Evolutionary conservation across 2,888 invertebrate species (phyloP).

Genomic region (Scaptomyza reducta): DNA sequence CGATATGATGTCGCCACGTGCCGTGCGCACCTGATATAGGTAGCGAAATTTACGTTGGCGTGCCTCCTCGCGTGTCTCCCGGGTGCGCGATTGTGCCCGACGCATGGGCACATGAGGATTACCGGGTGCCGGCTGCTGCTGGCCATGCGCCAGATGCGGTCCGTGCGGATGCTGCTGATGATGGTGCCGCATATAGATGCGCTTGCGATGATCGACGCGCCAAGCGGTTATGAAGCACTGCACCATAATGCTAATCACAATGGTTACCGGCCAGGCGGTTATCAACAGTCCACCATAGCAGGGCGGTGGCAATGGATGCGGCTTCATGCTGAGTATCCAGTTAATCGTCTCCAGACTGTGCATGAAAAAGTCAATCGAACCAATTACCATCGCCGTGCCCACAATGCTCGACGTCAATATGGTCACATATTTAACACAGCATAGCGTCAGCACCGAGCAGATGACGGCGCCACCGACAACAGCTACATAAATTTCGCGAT

Average conservation of each 20-base stretch:
- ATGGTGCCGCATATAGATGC: conserved; percentile 78
- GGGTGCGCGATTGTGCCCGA: conserved; percentile 86
- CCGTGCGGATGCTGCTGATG: conserved; percentile 53
- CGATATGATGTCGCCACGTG: conserved; percentile 95
- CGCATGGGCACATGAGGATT: conserved; percentile 62
- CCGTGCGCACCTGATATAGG: conserved; percentile 94
- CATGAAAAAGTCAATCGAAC: conserved; percentile 84
- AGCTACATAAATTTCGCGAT: conserved; percentile 84
- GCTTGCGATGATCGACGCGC: conserved; percentile 84
- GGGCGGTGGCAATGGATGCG: conserved; percentile 83
- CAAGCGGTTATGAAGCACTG: conserved; percentile 84
- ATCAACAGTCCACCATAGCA: conserved; percentile 84
- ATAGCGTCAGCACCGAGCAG: conserved; percentile 83
- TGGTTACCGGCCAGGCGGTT: conserved; percentile 83
- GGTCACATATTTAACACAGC: conserved; percentile 84
- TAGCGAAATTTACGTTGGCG: conserved; percentile 94
- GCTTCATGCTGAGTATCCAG: conserved; percentile 84
- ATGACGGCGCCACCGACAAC: conserved; percentile 84
- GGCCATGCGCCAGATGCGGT: conserved; percentile 70
- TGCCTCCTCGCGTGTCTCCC: conserved; percentile 91
- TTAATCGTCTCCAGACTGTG: conserved; percentile 83
- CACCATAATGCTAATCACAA: conserved; percentile 83
- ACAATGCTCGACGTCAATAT: conserved; percentile 84
- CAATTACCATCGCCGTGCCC: conserved; percentile 84
- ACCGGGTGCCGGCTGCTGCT: conserved; percentile 54